Conservation (phyloP, 2,797 vertebrate species). For the Acanthurus leucopareius region DNA sequence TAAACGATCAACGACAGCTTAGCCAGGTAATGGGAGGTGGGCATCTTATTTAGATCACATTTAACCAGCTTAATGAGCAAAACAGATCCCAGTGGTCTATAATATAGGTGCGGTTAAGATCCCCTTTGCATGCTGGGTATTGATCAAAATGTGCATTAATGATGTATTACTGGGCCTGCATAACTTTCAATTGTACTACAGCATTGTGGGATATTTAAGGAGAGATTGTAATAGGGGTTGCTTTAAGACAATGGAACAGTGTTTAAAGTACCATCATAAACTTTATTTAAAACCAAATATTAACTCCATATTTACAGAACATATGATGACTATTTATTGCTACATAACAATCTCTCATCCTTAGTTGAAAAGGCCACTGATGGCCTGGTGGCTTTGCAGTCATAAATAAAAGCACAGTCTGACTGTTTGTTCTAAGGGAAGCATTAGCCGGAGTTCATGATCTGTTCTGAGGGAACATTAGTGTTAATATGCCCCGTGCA, state of each 20-base stretch:
- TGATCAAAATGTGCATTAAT: conserved; percentile 64
- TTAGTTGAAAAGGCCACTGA: conserved; percentile 76
- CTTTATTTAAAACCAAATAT: conserved; percentile 44
- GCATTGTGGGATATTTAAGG: conserved; percentile 34
- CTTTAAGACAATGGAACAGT: neutral
- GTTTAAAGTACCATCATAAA: conserved; percentile 17
- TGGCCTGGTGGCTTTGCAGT: conserved; percentile 73
- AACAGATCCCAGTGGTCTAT: conserved; percentile 59
- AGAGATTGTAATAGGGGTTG: conserved; percentile 3
- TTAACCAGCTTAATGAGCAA: conserved; percentile 81
- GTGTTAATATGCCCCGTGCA: conserved; percentile 53
- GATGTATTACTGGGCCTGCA: conserved; percentile 55
- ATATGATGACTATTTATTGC: conserved; percentile 49
- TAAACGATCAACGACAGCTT: conserved; percentile 83
- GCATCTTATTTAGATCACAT: conserved; percentile 85
- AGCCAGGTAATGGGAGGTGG: conserved; percentile 74
- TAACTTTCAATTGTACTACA: conserved; percentile 57
- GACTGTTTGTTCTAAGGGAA: conserved; percentile 69
- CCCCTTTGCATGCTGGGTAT: conserved; percentile 10
- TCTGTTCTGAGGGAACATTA: conserved; percentile 67
- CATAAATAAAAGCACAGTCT: conserved; percentile 73
- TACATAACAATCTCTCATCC: conserved; percentile 66
- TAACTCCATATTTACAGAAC: conserved; percentile 31
- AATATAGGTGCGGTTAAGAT: conserved; percentile 49
- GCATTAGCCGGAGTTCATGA: conserved; percentile 67